phyloP scores from a whole-genome alignment of 1,140 invertebrate genomes.

The Lethrus apterus region DNA sequence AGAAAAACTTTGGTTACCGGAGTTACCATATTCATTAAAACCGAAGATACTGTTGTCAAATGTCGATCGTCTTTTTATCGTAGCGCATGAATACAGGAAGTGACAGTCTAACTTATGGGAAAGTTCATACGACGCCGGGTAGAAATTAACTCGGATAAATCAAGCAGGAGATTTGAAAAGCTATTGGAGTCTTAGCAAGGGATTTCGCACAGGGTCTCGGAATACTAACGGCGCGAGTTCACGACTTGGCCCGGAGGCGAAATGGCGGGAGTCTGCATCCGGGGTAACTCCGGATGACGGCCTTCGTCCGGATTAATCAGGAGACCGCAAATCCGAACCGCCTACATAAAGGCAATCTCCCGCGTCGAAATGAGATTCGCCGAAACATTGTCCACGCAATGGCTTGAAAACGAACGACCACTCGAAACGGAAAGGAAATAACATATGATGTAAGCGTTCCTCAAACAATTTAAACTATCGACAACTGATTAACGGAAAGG shows the following conservation, averaged over 20 bases:
- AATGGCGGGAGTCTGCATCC: slow-evolving; percentile 18
- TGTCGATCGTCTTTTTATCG: too few relatives aligned
- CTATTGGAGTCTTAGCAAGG: slow-evolving; percentile 17
- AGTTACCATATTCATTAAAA: too few relatives aligned
- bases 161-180: slow-evolving; percentile 19
- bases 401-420: neutral
- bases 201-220: slow-evolving; percentile 14
- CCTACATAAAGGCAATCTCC: slow-evolving; percentile 25
- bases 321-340: slow-evolving; percentile 25
- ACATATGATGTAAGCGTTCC: neutral
- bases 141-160: slow-evolving; percentile 21
- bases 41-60: too few relatives aligned
- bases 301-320: slow-evolving; percentile 25
- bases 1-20: too few relatives aligned
- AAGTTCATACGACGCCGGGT: too few relatives aligned
- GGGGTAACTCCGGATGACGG: slow-evolving; percentile 18
- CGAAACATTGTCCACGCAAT: slow-evolving; percentile 18
- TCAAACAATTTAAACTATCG: too few relatives aligned
- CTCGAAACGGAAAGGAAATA: neutral
- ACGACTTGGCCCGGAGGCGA: slow-evolving; percentile 13
- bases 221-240: slow-evolving; percentile 7
- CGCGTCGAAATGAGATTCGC: slow-evolving; percentile 21
- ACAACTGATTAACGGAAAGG: too few relatives aligned
- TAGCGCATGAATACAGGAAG: too few relatives aligned
- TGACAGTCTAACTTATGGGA: too few relatives aligned